phyloP scores from a whole-genome alignment of 1,140 invertebrate genomes.

The Bombyx mandarina region DNA sequence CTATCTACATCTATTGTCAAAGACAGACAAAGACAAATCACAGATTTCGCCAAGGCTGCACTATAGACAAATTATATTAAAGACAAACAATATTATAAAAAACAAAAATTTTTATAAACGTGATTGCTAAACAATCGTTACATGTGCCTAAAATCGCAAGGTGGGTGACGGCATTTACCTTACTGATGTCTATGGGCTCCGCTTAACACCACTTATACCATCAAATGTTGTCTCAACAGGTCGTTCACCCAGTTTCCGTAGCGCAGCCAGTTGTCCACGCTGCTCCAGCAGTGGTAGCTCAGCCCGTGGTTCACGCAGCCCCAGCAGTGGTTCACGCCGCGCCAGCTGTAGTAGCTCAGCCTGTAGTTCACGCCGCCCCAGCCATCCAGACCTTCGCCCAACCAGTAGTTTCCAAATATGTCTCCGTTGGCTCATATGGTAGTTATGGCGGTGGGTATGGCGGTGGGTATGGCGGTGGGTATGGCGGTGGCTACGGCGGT shows the following conservation, averaged over 20 bases:
- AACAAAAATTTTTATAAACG: not conserved
- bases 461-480: too few relatives aligned
- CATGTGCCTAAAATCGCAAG: not conserved
- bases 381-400: conserved; percentile 23
- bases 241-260: conserved; percentile 32
- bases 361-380: conserved; percentile 12
- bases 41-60: too few relatives aligned
- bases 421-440: conserved; percentile 24
- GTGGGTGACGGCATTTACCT: too few relatives aligned
- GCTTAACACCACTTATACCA: too few relatives aligned
- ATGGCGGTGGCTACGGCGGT: not conserved
- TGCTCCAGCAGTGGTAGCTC: conserved; percentile 21
- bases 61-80: too few relatives aligned
- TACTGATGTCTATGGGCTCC: too few relatives aligned
- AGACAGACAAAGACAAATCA: too few relatives aligned
- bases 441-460: conserved; percentile 13
- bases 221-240: conserved; percentile 14
- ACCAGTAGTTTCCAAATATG: conserved; percentile 29
- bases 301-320: conserved; percentile 20
- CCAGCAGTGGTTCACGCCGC: conserved; percentile 12
- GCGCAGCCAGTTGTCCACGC: conserved; percentile 34
- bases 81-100: not conserved
- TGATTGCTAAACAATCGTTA: too few relatives aligned
- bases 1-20: too few relatives aligned
- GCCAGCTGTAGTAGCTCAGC: conserved; percentile 16